These are phyloP conservation scores for Scleropages formosus DNA, from an alignment of 2,797 vertebrate genomes.

Conservation along the genomic window DNA sequence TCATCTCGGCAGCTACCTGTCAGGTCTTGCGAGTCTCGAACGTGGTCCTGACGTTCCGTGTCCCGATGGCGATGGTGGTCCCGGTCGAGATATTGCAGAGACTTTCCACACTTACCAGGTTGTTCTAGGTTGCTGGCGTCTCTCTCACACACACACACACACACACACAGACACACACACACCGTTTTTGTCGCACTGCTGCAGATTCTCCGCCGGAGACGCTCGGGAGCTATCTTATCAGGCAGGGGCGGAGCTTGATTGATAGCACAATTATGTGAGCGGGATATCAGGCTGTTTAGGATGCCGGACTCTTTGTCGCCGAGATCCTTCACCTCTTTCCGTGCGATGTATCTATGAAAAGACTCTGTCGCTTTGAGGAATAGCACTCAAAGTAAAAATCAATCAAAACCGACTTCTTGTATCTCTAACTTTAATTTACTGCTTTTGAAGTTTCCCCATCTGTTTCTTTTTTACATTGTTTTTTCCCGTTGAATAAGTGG, in stretches of 20 bases:
- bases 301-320: background rate
- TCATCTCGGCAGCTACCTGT: too few species aligned
- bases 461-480: background rate
- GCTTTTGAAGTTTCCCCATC: background rate
- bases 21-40: too few species aligned
- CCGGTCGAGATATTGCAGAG: too few species aligned
- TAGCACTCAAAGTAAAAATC: conserved; percentile 11
- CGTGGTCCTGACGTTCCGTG: too few species aligned
- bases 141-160: conserved; percentile 5
- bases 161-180: conserved; percentile 12
- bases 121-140: too few species aligned
- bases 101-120: too few species aligned
- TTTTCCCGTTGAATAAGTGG: too few species aligned
- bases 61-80: too few species aligned
- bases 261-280: conserved; percentile 51
- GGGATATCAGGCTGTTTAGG: conserved; percentile 34
- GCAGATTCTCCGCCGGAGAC: conserved; percentile 36
- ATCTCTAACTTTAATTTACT: background rate
- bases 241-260: conserved; percentile 45
- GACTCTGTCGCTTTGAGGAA: conserved; percentile 20
- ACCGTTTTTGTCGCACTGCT: background rate
- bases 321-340: conserved; percentile 6
- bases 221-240: conserved; percentile 43
- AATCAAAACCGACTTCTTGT: conserved; percentile 25
- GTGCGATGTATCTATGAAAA: conserved; percentile 29